A percentile compares a stretch with the other conserved stretches of the same genome.
Evolutionary conservation across 2,113 vertebrate species (phyloP).

Genomic region (Caracal caracal): DNA sequence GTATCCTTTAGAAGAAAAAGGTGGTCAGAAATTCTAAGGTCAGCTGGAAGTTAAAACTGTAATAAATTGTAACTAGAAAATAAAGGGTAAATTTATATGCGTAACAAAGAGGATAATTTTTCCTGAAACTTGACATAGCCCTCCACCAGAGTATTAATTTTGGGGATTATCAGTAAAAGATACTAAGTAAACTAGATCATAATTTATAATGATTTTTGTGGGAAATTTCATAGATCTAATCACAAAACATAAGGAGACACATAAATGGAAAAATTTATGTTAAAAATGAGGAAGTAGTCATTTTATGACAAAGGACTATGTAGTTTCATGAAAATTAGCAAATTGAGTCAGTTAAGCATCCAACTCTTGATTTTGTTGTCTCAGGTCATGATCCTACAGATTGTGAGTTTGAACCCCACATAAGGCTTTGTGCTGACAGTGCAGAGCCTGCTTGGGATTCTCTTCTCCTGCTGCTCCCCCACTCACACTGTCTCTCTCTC

Average conservation of each 20-base stretch:
- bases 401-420: no score
- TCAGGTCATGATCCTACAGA: no score
- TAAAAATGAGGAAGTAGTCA: constrained; percentile 15
- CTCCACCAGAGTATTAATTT: not conserved
- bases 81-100: not conserved
- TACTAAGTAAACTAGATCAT: not conserved
- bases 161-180: not conserved
- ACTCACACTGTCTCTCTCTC: no score
- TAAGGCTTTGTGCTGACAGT: no score
- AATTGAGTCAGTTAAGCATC: no score
- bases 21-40: not conserved
- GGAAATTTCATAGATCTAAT: not conserved
- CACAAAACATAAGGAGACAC: not conserved
- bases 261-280: not conserved
- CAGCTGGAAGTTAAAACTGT: not conserved
- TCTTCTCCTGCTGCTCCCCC: no score
- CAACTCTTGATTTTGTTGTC: no score
- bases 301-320: not conserved
- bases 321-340: not conserved
- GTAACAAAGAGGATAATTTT: not conserved
- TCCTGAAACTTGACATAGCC: not conserved
- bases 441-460: no score
- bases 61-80: constrained; percentile 32
- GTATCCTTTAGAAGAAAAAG: not conserved
- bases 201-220: not conserved